Percentiles rank a stretch among this genome's conserved stretches.
These are phyloP conservation scores for Ceratosolen fusciceps DNA, from an alignment of 1,140 invertebrate species.

Conservation along the genomic window DNA sequence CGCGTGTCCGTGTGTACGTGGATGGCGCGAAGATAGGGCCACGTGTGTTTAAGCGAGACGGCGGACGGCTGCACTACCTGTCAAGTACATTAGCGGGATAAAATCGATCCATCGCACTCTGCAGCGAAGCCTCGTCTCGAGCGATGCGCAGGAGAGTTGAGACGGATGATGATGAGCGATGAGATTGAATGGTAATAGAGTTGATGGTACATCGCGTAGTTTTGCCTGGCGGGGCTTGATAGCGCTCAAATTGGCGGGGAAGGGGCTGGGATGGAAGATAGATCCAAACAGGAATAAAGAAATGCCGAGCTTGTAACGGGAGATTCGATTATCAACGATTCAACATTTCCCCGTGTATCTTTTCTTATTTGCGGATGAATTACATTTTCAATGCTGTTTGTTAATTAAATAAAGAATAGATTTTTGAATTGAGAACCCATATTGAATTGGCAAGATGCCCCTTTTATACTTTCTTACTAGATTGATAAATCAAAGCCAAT, in stretches of 20 bases:
- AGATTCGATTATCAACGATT: neutral
- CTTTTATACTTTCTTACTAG: no score
- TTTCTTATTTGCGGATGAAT: no score
- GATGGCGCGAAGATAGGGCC: no score
- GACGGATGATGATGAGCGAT: slow-evolving; percentile 43
- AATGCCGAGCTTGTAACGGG: neutral
- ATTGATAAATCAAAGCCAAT: no score
- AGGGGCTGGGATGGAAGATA: no score
- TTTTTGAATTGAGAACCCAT: no score
- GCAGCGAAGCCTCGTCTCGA: neutral
- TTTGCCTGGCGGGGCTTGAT: neutral
- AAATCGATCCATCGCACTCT: slow-evolving; percentile 32
- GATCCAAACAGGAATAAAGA: neutral
- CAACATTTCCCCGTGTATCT: neutral
- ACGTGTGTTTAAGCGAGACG: no score
- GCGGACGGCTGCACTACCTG: slow-evolving; percentile 63
- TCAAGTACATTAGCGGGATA: slow-evolving; percentile 45
- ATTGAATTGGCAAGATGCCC: no score
- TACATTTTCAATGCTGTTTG: no score
- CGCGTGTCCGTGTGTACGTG: neutral
- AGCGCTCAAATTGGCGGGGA: no score
- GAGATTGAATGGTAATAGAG: slow-evolving; percentile 41
- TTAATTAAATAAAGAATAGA: no score
- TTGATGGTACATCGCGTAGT: slow-evolving; percentile 5
- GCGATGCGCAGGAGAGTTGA: slow-evolving; percentile 18